Base-by-base conservation (phyloP, 2,888 invertebrate genomes). In the Drosophila longiperda region DNA sequence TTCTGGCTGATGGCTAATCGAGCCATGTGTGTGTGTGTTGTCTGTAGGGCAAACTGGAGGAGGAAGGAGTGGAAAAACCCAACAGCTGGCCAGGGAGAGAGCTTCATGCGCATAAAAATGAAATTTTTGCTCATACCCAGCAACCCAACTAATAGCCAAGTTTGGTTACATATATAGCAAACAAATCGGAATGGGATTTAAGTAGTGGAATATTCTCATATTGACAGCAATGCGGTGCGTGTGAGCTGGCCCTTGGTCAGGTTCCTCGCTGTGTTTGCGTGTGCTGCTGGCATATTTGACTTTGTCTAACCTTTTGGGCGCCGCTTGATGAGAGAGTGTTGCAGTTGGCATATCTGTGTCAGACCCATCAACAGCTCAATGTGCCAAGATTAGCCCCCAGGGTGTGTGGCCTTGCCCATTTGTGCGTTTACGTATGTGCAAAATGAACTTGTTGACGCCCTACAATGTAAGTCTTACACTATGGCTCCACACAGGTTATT, bases 271-370 rank as follows among this genome's bases (percentile, higher is more conserved):
- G 60, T 49, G 64, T 64, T 61, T 45, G 61, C 75, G 11, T 62
- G 50, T 66, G 63, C 62, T 79, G 63, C 65, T 73, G 61, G 50
- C 63, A 74, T n/a, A 68, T 87, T 75, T 82, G 87, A 74, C 82
- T 81, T 84, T 84, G 82, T 66, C 68, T 71, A 75, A 82, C 80
- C 75, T 82, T 80, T 66, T 40, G 57, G 49, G 40, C 20, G 68
- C 45, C 33, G 57, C 53, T 54, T n/a, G 33, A 38, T 34, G 73
- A 54, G 61, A 63, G 50, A 62, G 42, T 65, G 72, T 42, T 80
- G 68, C 84, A 78, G 61, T 66, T 84, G 89, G 69, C 85, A 78
- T 83, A 74, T 89, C 75, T 78, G 75, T 81, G 84, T 72, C 78
- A 72, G 50, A 75, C 65, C 62, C 75, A 69, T 78, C 72, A 73